Evolutionary conservation across 2,113 vertebrate genomes (phyloP).

Genomic region (Mohoua ochrocephala): DNA sequence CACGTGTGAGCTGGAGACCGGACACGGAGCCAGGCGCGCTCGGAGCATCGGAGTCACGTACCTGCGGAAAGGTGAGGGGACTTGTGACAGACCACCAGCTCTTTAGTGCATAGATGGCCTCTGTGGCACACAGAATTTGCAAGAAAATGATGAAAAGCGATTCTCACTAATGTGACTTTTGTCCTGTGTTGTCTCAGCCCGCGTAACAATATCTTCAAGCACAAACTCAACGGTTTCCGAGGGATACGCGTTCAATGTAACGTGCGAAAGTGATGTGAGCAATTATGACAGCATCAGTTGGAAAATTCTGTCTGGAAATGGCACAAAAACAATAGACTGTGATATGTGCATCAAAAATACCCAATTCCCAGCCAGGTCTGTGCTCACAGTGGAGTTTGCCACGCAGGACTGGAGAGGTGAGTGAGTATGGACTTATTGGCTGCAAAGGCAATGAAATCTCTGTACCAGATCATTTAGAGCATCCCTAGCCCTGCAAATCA

Average conservation of each 20-base stretch:
- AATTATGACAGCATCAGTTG: slow-evolving; percentile 63
- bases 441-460: neutral
- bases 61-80: slow-evolving; percentile 57
- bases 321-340: neutral
- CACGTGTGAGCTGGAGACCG: slow-evolving; percentile 58
- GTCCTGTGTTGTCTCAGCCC: slow-evolving; percentile 56
- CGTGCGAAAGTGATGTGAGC: slow-evolving; percentile 56
- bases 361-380: neutral
- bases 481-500: neutral
- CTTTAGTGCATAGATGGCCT: neutral
- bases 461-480: neutral
- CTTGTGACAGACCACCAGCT: neutral
- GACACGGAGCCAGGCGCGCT: slow-evolving; percentile 32
- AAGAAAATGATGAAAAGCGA: neutral
- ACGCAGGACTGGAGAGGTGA: slow-evolving; percentile 67
- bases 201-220: slow-evolving; percentile 35
- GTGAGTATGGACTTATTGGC: neutral
- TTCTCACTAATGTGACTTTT: neutral
- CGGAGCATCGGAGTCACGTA: slow-evolving; percentile 56
- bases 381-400: slow-evolving; percentile 38
- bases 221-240: slow-evolving; percentile 36
- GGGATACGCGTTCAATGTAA: slow-evolving; percentile 57
- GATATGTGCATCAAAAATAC: neutral
- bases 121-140: neutral
- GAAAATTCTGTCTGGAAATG: slow-evolving; percentile 59